phyloP scores from a whole-genome alignment of 2,113 vertebrate genomes.

The Chlamydotis undulata region DNA sequence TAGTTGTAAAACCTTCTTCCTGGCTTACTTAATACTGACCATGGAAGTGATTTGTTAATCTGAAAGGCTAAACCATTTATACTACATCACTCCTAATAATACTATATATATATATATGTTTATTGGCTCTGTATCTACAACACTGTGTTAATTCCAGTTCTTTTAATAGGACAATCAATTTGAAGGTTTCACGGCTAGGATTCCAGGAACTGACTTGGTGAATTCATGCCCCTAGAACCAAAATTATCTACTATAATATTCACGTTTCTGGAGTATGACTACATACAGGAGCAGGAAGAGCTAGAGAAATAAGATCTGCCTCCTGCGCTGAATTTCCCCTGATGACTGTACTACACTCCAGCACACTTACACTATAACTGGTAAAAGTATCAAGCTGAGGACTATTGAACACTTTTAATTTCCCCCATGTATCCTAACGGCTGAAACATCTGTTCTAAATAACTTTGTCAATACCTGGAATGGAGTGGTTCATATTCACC shows the following conservation, averaged over 20 bases:
- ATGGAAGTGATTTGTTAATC: background rate
- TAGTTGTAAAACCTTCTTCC: background rate
- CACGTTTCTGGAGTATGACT: background rate
- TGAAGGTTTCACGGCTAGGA: background rate
- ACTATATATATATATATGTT: background rate
- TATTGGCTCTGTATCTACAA: background rate
- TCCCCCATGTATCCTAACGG: background rate
- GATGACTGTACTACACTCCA: background rate
- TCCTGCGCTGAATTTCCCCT: background rate
- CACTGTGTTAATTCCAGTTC: background rate
- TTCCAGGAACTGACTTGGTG: background rate
- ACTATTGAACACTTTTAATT: conserved; percentile 13
- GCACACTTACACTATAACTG: background rate
- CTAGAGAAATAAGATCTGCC: background rate
- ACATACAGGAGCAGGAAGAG: background rate
- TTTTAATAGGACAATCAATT: background rate
- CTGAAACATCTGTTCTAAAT: background rate
- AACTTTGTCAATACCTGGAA: background rate
- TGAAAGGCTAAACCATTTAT: background rate
- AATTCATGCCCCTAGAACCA: background rate
- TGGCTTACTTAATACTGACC: background rate
- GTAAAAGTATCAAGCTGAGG: background rate
- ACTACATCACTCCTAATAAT: background rate
- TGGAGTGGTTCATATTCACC: background rate
- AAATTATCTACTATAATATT: background rate